Evolutionary conservation across 2,113 vertebrate species (phyloP).

Genomic region (Poecilia latipinna): DNA sequence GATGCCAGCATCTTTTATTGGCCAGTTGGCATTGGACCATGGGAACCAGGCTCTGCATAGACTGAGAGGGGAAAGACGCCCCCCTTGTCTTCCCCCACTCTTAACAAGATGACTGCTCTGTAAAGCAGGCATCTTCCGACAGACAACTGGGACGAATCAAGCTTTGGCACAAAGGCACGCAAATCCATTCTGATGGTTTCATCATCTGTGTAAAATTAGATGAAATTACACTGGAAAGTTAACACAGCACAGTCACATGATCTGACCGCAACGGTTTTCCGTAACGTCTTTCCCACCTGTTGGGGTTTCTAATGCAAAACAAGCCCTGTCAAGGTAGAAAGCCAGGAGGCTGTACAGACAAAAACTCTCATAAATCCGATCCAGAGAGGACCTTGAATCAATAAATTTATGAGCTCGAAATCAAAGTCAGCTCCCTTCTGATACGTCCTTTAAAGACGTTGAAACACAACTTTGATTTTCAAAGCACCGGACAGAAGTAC

Average conservation of each 20-base stretch:
- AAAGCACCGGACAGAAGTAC: slow-evolving; percentile 50
- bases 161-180: slow-evolving; percentile 32
- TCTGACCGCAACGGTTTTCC: slow-evolving; percentile 10
- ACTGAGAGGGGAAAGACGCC: slow-evolving; percentile 40
- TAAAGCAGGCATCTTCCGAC: slow-evolving; percentile 44
- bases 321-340: slow-evolving; percentile 17
- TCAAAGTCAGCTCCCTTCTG: slow-evolving; percentile 53
- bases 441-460: slow-evolving; percentile 40
- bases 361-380: slow-evolving; percentile 10
- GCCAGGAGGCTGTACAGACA: slow-evolving; percentile 15
- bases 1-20: slow-evolving; percentile 75
- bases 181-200: slow-evolving; percentile 42
- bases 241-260: slow-evolving; percentile 21
- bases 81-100: not conserved
- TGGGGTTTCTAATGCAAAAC: slow-evolving; percentile 29
- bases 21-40: slow-evolving; percentile 78
- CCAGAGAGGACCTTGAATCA: slow-evolving; percentile 22
- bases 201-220: slow-evolving; percentile 41
- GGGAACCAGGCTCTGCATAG: slow-evolving; percentile 63
- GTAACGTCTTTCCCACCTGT: slow-evolving; percentile 47
- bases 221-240: slow-evolving; percentile 36
- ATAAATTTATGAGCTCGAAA: slow-evolving; percentile 21
- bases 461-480: slow-evolving; percentile 35
- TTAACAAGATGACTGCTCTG: slow-evolving; percentile 41
- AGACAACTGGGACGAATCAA: slow-evolving; percentile 29